Evolutionary conservation across 2,888 invertebrate genomes (phyloP).

Genomic region (Actias luna): DNA sequence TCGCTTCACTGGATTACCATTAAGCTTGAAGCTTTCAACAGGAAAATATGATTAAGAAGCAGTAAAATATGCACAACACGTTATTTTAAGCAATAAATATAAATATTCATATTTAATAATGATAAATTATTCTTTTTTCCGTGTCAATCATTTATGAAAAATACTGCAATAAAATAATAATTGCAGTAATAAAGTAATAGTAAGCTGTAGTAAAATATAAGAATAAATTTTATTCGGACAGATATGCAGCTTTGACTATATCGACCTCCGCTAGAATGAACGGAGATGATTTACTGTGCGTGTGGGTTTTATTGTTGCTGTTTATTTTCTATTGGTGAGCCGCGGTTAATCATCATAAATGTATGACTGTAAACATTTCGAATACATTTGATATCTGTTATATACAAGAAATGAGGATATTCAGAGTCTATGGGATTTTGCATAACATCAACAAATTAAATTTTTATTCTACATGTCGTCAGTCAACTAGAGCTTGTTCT

Average conservation of each 20-base stretch:
- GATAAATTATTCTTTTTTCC: not conserved
- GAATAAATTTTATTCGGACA: constrained; percentile 7
- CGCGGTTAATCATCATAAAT: not conserved
- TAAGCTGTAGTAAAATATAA: not conserved
- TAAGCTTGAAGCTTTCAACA: no score
- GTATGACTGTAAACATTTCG: not conserved
- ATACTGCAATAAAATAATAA: not conserved
- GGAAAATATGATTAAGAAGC: no score
- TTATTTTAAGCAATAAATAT: not conserved
- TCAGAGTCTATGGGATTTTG: no score
- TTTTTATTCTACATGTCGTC: no score
- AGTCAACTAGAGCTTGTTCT: no score
- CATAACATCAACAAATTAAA: no score
- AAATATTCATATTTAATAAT: not conserved
- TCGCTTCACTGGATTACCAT: no score
- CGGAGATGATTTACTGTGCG: constrained; percentile 12
- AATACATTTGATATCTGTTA: not conserved
- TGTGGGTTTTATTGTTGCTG: constrained; percentile 11
- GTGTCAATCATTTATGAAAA: not conserved
- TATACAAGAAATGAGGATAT: not conserved
- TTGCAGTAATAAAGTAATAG: not conserved
- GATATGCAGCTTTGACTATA: not conserved
- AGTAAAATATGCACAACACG: no score
- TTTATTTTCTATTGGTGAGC: constrained; percentile 2
- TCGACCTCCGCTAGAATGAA: not conserved